Evolutionary conservation across 2,888 invertebrate genomes (phyloP), one percentile per base, ranked within the genome.

Genomic region (Melolontha melolontha): DNA sequence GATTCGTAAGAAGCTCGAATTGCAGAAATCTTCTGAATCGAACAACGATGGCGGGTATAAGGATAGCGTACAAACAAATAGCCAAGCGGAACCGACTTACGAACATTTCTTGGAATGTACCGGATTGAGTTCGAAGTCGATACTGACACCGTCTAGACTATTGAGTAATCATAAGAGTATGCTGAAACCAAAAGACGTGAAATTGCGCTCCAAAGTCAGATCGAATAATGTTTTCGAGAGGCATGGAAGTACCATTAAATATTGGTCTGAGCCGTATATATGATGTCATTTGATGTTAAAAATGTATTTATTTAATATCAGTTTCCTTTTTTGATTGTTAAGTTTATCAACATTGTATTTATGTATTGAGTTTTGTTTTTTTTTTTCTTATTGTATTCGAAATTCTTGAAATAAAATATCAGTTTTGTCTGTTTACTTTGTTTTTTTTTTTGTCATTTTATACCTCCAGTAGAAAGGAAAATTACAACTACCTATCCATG

Each of bases 71-170:
- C 57, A 74, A 66, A 71, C 72, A 66, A 74, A 73, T 73, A 70
- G 68, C 66, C 72, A 75, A 74, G 55, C 44, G 71, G 78, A 85
- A 82, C 75, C 87, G 79, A 80, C 87, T 16, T 93, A 92, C 76
- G 92, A 93, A 81, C 89, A 91, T 79, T 93, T 93, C 79, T 83
- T 93, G 59, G 93, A 93, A 81, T 89, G 91, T 16, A 92, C 92
- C 63, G 93, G 93, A 64, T 86, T 93, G 70, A 92, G 92, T 82
- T 91, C 92, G 72, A 93, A 93, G 83, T 91, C 92, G 50, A 90
- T 93, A 76, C 85, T 90, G 75, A 90, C 90, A 8, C 89, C 89
- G 0, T 87, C 88, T 49, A 82, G 92, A 73, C 86, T 91, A 66
- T 86, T 92, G 59, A 92, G 89, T 72, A 92, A 92, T 80, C 92